Evolutionary conservation across 2,888 invertebrate genomes (phyloP).

Genomic region (Aproaerema taeniolella): DNA sequence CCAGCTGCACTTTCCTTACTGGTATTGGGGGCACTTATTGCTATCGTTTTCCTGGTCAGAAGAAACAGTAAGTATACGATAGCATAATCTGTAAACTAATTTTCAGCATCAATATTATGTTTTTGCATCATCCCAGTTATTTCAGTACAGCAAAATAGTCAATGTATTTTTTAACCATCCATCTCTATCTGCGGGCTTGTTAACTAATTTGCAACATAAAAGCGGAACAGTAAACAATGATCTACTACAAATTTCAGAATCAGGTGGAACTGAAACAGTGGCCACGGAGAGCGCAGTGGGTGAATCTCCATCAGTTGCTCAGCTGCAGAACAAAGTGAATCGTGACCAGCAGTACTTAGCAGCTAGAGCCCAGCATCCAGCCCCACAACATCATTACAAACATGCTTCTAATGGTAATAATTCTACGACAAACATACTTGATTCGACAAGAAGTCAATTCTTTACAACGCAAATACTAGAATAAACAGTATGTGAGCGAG

Average conservation of each 20-base stretch:
- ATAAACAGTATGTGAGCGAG: no score
- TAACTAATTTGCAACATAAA: background rate
- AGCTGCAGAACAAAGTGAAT: conserved; percentile 88
- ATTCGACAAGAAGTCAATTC: no score
- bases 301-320: conserved; percentile 87
- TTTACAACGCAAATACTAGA: no score
- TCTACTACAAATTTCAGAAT: conserved; percentile 49
- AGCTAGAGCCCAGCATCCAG: conserved; percentile 79
- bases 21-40: conserved; percentile 80
- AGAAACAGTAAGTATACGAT: conserved; percentile 82
- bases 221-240: background rate
- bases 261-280: conserved; percentile 57
- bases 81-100: background rate
- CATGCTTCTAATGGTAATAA: conserved; percentile 61
- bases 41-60: conserved; percentile 83
- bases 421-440: no score
- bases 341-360: conserved; percentile 86
- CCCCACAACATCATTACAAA: conserved; percentile 74
- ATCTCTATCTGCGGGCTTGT: background rate
- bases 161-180: background rate
- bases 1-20: conserved; percentile 83
- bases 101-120: background rate
- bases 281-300: conserved; percentile 75
- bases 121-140: no score
- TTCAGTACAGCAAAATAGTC: no score